Base-by-base conservation (phyloP, 1,140 invertebrate species). In the Ostrea edulis region DNA sequence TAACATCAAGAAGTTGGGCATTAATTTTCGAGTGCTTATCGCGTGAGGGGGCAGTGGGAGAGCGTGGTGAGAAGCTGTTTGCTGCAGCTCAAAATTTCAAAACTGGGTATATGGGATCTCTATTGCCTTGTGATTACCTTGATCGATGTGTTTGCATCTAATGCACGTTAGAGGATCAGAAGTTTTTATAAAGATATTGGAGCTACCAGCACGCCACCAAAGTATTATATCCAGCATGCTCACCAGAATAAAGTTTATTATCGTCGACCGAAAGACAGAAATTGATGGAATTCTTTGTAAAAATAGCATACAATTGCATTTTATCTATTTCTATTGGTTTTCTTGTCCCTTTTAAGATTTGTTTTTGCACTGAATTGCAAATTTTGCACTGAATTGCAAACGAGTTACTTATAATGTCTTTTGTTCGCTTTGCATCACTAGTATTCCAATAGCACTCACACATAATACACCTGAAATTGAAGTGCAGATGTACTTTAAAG, bases 11-110 rank as follows among this genome's bases (percentile, higher is more conserved):
- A 35, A 77, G 25, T 14, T 77, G 29, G 68, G 29, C 68, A 9
- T 77, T 77, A 62, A 62, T 77, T 77, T 77, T 25, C 14, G 12
- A 77, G 25, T 29, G 68, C 29, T 77, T 77, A 77, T 77, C 29
- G 68, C 68, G 68, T 77, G 68, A 35, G 22, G 68, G 25, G 29
- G 9, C 29, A 9, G 68, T 12, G 25, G 25, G 11, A 77, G 29
- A 14, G 68, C 25, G 25, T 77, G 11, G 22, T 77, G 68, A 35
- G 25, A 77, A 25, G 12, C 68, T 9, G 68, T 35, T 77, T 77
- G 68, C 8, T 77, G 22, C 11, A 29, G 29, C 22, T 77, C 55
- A 20, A 20, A 17, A 62, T 20, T 62, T 62, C 55, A n/a, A 62
- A 62, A 62, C 55, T 62, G 55, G 55, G 55, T 62, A 62, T 62